Conservation (phyloP, 92 coral and sea anemone species). For the Paramuricea clavata region DNA sequence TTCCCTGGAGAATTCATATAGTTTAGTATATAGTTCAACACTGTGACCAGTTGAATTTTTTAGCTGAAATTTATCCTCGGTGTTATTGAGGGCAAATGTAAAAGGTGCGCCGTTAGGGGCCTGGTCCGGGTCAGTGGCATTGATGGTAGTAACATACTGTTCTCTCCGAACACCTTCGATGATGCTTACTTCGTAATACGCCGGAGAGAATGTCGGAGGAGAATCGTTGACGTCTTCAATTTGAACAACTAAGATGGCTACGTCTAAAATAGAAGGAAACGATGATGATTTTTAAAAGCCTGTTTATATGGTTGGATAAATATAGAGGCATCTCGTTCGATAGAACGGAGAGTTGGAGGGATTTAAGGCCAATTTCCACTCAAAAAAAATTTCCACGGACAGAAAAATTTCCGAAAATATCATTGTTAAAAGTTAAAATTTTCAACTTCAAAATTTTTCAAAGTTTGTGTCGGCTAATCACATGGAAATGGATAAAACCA, state of each 20-base stretch:
- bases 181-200: slow-evolving; percentile 72
- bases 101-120: slow-evolving; percentile 83
- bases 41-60: slow-evolving; percentile 65
- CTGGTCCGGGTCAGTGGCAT: slow-evolving; percentile 91
- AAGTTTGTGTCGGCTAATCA: no score
- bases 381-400: no score
- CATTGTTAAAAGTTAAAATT: no score
- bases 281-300: neutral
- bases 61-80: slow-evolving; percentile 53
- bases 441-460: no score
- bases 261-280: neutral
- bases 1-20: slow-evolving; percentile 69
- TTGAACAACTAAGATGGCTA: slow-evolving; percentile 9
- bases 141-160: slow-evolving; percentile 74
- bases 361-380: no score
- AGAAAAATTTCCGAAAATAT: no score
- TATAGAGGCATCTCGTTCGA: no score
- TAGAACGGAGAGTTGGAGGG: no score
- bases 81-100: slow-evolving; percentile 61
- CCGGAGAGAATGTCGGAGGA: slow-evolving; percentile 91
- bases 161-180: slow-evolving; percentile 36
- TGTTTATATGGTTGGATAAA: no score
- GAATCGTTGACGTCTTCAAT: slow-evolving; percentile 67
- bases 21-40: slow-evolving; percentile 61
- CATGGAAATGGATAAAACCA: no score